Evolutionary conservation across 2,113 vertebrate genomes (phyloP), one percentile per base, ranked within the genome.

Genomic region (Mirounga angustirostris): DNA sequence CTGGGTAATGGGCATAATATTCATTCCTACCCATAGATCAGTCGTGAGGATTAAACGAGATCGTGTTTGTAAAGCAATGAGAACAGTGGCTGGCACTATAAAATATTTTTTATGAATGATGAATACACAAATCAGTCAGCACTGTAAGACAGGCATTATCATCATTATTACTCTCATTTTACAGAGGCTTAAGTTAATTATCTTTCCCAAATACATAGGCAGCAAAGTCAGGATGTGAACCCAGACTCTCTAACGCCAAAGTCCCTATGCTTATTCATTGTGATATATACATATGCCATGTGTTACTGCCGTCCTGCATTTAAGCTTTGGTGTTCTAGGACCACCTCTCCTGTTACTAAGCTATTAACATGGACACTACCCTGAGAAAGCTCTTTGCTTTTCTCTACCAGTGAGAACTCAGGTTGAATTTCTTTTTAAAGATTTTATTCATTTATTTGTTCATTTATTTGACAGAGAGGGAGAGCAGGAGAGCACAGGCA

Each of bases 101-200:
- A 78, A 71, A 56, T 13, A 46, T 84, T 90, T 92, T 92, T 73
- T 54, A 46, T 73, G 71, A 84, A 26, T 76, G 90, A 80, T 73
- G 40, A 52, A 91, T 76, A 58, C 5, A 80, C 30, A 30, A 79
- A 74, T 22, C 50, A 74, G 28, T 67, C 24, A 78, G 22, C 26
- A 43, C 58, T 61, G 40, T 16, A 94, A 69, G 40, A 56, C 7
- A 80, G 28, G 4, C 15, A 71, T 24, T 86, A 13, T 84, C 56
- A 46, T 30, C 18, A 10, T 24, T 61, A 40, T 50, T 80, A 61
- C 91, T 59, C 36, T 69, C 59, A 36, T 52, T 91, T 85, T 85
- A 90, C 9, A 80, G 46, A 92, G 58, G 26, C 33, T 50, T 79
- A 52, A 54, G 7, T 54, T 26, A 87, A 85, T 2, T 56, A 43